These are phyloP conservation scores for Staurois parvus DNA, from an alignment of 2,797 vertebrate species.

Conservation along the genomic window DNA sequence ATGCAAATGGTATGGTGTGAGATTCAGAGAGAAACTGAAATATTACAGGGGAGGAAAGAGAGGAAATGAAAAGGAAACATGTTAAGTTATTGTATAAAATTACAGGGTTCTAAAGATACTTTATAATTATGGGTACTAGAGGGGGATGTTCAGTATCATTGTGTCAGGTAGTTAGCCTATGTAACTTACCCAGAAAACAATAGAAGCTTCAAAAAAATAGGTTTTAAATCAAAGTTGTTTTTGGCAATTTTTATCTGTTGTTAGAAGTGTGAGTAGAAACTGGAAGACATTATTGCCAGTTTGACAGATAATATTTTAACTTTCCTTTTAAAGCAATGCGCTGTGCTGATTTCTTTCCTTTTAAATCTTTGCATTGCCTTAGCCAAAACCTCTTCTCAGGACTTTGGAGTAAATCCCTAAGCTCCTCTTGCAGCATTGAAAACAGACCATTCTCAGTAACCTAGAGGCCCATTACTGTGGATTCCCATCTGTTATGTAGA, in stretches of 20 bases:
- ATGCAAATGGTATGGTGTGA: conserved; percentile 38
- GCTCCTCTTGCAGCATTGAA: background rate
- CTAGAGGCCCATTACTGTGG: background rate
- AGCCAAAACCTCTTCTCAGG: background rate
- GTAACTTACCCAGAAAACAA: background rate
- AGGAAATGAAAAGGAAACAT: conserved; percentile 27
- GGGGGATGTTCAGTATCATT: conserved; percentile 19
- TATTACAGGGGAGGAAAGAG: conserved; percentile 3
- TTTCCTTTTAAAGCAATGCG: background rate
- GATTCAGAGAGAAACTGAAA: conserved; percentile 21
- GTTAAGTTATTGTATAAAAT: conserved; percentile 50
- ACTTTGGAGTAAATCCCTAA: background rate
- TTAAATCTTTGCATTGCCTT: background rate
- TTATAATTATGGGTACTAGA: conserved; percentile 44
- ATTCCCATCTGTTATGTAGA: too few relatives aligned
- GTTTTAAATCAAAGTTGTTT: background rate
- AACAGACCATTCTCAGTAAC: background rate
- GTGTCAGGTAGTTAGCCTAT: conserved; percentile 27
- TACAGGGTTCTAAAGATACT: conserved; percentile 42
- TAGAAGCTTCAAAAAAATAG: conserved; percentile 7
- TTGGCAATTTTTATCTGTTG: background rate
- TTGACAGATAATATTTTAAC: background rate
- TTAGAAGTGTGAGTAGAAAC: background rate
- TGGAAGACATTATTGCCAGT: too few relatives aligned
- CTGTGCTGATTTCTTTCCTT: background rate